A percentile compares a stretch with the other conserved stretches of the same genome.
Conservation (phyloP, 1,140 invertebrate species). For the Sinonovacula constricta region DNA sequence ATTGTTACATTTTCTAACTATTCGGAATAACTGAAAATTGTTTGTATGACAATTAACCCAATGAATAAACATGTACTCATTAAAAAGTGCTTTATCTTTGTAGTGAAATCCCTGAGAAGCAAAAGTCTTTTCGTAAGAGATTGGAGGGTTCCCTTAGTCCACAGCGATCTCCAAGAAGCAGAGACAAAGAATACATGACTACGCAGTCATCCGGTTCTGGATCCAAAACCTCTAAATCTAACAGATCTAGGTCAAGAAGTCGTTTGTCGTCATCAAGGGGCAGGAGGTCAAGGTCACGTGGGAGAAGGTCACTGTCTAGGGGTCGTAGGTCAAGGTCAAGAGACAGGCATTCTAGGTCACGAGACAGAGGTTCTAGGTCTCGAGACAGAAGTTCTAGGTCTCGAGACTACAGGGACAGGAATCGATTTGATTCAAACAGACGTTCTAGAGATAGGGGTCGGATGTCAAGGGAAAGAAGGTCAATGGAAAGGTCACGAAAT, state of each 20-base stretch:
- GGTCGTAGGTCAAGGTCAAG: slow-evolving; percentile 34
- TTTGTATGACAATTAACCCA: too few species aligned
- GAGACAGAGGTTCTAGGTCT: slow-evolving; percentile 22
- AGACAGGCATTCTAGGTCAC: slow-evolving; percentile 40
- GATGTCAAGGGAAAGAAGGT: slow-evolving; percentile 34
- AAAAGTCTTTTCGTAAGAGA: slow-evolving; percentile 22
- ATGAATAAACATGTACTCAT: too few species aligned
- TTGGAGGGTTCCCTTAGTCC: slow-evolving; percentile 20
- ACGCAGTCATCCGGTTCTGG: slow-evolving; percentile 7
- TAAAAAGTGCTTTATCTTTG: slow-evolving; percentile 8
- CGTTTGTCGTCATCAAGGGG: background rate
- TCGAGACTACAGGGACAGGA: slow-evolving; percentile 32
- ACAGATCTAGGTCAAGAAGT: slow-evolving; percentile 24
- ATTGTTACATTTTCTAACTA: too few species aligned
- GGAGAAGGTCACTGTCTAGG: slow-evolving; percentile 15
- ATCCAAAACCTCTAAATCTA: slow-evolving; percentile 15
- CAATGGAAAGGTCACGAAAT: background rate
- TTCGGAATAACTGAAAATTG: too few species aligned
- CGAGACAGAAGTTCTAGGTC: slow-evolving; percentile 14
- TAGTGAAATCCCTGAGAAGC: slow-evolving; percentile 29
- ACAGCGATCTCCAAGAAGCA: slow-evolving; percentile 22
- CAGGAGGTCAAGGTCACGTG: slow-evolving; percentile 25
- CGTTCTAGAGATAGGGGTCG: slow-evolving; percentile 24
- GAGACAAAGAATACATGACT: slow-evolving; percentile 1
- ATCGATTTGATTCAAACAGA: background rate